Evolutionary conservation across 2,113 vertebrate species (phyloP).

Genomic region (Phaethon lepturus): DNA sequence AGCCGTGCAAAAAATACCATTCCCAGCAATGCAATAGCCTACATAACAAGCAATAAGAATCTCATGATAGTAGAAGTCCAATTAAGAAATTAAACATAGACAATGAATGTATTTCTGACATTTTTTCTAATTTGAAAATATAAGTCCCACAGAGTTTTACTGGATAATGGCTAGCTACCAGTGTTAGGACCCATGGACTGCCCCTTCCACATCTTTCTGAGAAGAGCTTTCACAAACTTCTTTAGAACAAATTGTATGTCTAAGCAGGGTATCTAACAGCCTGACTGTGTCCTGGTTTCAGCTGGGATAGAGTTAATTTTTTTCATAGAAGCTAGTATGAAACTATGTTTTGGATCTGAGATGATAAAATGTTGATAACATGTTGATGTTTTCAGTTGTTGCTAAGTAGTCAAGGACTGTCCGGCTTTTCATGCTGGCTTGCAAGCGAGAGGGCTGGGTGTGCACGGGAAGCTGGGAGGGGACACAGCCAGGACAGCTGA

Average conservation of each 20-base stretch:
- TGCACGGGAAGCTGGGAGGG: too few species aligned
- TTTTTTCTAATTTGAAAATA: not conserved
- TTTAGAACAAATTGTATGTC: accelerated
- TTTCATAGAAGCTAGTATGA: too few species aligned
- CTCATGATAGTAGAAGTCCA: not conserved
- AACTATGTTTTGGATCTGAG: too few species aligned
- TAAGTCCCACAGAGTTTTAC: not conserved
- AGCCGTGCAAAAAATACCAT: conserved; percentile 19
- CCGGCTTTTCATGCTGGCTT: too few species aligned
- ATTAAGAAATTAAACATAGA: not conserved
- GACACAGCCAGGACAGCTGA: too few species aligned
- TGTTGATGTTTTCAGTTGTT: too few species aligned
- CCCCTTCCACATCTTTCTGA: not conserved
- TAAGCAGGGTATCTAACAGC: not conserved
- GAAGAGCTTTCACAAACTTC: not conserved
- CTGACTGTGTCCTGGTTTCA: not conserved
- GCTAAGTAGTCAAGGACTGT: too few species aligned
- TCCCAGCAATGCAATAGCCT: not conserved
- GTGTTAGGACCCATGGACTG: not conserved
- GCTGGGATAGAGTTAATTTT: too few species aligned
- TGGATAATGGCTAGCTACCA: not conserved
- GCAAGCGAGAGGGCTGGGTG: too few species aligned
- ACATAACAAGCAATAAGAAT: not conserved
- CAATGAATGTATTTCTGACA: not conserved
- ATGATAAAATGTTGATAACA: too few species aligned